Conservation (phyloP, 1,140 invertebrate species). For the Hycleus cichorii region DNA sequence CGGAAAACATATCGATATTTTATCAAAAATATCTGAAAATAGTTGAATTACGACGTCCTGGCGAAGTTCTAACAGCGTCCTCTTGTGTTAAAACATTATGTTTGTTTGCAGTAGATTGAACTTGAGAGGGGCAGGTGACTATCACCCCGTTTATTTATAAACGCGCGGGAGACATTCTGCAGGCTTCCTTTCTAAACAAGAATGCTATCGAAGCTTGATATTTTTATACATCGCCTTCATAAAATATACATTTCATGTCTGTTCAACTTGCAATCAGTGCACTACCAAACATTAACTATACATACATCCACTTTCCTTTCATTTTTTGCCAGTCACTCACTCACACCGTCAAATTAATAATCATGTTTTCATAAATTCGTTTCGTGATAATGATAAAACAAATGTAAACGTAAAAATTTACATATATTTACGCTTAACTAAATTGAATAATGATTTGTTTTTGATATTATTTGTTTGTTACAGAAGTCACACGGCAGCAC, state of each 20-base stretch:
- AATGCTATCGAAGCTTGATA: conserved; percentile 29
- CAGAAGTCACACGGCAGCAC: conserved; percentile 66
- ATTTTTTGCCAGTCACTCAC: too few relatives aligned
- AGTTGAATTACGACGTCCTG: too few relatives aligned
- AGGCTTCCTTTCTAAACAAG: conserved; percentile 36
- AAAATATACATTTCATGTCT: conserved; percentile 24
- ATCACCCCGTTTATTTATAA: conserved; percentile 37
- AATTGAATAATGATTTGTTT: background rate
- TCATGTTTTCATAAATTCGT: too few relatives aligned
- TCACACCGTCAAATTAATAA: too few relatives aligned
- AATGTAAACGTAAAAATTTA: too few relatives aligned
- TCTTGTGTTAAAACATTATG: conserved; percentile 27
- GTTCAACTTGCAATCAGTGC: conserved; percentile 7
- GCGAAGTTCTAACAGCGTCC: conserved; percentile 13
- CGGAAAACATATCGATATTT: conserved; percentile 21
- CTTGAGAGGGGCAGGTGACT: conserved; percentile 33
- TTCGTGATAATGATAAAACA: too few relatives aligned
- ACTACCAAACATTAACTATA: background rate
- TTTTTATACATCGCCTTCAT: conserved; percentile 34
- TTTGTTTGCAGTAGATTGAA: conserved; percentile 33
- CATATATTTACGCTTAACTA: too few relatives aligned
- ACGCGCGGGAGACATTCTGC: conserved; percentile 35
- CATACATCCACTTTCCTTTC: too few relatives aligned
- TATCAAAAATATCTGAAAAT: conserved; percentile 17
- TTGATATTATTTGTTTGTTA: conserved; percentile 22